Evolutionary conservation across 2,113 vertebrate species (phyloP).

Genomic region (Crotalus helleri): DNA sequence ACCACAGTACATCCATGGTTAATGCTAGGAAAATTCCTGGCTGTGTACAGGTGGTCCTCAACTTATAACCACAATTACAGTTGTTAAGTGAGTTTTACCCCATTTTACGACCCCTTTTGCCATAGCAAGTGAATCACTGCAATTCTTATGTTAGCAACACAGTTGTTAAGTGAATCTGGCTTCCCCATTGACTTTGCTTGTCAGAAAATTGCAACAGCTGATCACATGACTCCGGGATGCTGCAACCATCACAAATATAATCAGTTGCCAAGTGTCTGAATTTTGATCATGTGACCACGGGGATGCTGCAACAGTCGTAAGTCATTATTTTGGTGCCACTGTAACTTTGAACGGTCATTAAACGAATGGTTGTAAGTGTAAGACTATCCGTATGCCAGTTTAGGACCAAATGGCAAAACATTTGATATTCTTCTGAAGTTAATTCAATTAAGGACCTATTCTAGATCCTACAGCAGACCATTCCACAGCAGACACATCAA

Average conservation of each 20-base stretch:
- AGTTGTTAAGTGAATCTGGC: background rate
- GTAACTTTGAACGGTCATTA: background rate
- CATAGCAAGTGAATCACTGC: background rate
- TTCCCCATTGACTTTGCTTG: background rate
- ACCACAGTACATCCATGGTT: background rate
- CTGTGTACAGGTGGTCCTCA: background rate
- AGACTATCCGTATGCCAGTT: background rate
- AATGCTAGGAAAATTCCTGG: background rate
- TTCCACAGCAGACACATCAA: background rate
- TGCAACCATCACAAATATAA: background rate
- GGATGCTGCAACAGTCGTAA: background rate
- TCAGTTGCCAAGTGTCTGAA: background rate
- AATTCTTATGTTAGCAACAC: background rate
- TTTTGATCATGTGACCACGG: background rate
- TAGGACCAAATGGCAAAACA: background rate
- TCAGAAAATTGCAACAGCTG: background rate
- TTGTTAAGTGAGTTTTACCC: background rate
- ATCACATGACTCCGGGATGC: background rate
- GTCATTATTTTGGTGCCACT: background rate
- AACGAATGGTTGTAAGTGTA: background rate
- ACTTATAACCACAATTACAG: background rate
- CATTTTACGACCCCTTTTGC: background rate
- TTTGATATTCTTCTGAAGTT: background rate
- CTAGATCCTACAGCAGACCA: background rate
- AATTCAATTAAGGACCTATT: background rate